Base-by-base conservation (phyloP, 2,888 invertebrate genomes). In the Drosophila colorata region DNA sequence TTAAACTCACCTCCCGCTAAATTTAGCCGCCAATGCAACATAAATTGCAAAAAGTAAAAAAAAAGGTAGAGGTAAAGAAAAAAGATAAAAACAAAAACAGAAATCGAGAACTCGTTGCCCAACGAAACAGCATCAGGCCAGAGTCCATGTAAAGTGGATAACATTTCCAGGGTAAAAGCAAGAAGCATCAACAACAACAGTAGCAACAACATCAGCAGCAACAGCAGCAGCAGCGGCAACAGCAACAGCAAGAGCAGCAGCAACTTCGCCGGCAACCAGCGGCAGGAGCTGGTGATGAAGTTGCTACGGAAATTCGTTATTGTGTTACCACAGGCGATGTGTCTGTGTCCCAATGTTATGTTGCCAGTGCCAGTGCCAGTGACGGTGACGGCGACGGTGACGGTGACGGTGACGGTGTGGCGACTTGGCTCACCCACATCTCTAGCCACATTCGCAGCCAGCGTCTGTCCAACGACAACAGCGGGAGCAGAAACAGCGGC, bases 261-360 rank as follows among this genome's bases (percentile, higher is more conserved):
- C 64, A 71, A 25, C 23, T 31, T 31, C 23, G 25, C 37, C 41
- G 33, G 41, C 63, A 72, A 58, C 40, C 51, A 40, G 53, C 35
- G 31, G 51, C 37, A 61, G 47, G 11, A 55, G 68, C 59, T 74
- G 71, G 69, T 80, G 78, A 79, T 78, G 87, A 88, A 81, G 90
- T 90, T 90, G 85, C 83, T 89, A 87, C 88, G 89, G 89, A 90
- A 89, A 89, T 89, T 88, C 90, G 90, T 89, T 89, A 89, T 90
- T 89, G 88, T 88, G 89, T 89, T 88, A 90, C 89, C 90, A 89
- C 89, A 90, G 89, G 89, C 89, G 83, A 90, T 88, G 82, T 89
- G 83, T 83, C 83, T 87, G 80, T 85, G 81, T 81, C 68, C 87
- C 86, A 80, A 83, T 83, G 87, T 87, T 80, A 57, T 80, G 69